A percentile compares a stretch with the other conserved stretches of the same genome.
Conservation (phyloP, 2,113 vertebrate genomes). For the Ia io region DNA sequence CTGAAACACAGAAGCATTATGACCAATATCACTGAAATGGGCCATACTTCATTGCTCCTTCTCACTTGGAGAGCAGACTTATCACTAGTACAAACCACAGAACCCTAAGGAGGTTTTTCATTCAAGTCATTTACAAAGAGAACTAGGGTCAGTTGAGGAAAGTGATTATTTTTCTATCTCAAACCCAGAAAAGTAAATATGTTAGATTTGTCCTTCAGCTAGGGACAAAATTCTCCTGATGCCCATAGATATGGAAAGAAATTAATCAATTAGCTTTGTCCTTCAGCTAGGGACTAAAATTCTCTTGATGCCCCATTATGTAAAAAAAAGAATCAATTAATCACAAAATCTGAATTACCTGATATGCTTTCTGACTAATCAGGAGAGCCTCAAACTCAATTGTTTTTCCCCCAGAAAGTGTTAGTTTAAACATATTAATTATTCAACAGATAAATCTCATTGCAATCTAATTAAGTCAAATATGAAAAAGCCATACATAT, state of each 20-base stretch:
- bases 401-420: neutral
- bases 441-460: constrained; percentile 54
- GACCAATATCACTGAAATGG: neutral
- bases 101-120: neutral
- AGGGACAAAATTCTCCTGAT: neutral
- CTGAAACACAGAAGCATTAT: neutral
- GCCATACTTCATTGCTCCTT: neutral
- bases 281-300: neutral
- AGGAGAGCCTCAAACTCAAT: neutral
- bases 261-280: neutral
- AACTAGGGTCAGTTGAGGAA: neutral
- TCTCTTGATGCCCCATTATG: neutral
- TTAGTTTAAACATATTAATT: constrained; percentile 49
- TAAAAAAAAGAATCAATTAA: constrained; percentile 1
- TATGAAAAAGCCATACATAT: neutral
- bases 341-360: neutral
- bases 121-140: neutral
- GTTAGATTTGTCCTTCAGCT: neutral
- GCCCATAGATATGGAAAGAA: neutral
- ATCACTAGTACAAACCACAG: neutral
- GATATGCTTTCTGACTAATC: constrained; percentile 31
- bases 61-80: neutral
- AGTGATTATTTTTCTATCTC: neutral
- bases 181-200: neutral
- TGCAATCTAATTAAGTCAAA: constrained; percentile 39